Base-by-base conservation (phyloP, 2,113 vertebrate species). In the Cavia porcellus region DNA sequence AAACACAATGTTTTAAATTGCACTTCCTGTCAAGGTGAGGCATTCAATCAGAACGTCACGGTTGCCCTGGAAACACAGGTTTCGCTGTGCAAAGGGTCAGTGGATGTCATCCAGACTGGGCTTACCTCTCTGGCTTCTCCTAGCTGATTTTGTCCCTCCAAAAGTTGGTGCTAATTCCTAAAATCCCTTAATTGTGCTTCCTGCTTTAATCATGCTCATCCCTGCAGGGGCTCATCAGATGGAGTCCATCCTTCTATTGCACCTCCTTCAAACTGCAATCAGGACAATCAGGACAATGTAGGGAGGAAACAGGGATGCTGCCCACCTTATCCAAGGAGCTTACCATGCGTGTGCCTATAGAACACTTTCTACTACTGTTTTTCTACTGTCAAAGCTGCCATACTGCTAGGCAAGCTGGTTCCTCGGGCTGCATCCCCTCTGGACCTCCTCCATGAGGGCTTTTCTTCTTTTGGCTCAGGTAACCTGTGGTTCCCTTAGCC, bases 31-130 rank as follows among this genome's bases (percentile, higher is more conserved):
- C 92, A 95, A 97, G 82, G 89, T 82, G 89, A 86, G 77, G 62
- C 35, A 24, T 79, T 86, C 92, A 95, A 62, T 93, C 89, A 86
- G 91, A 77, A 92, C 50, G 92, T 84, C 87, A 85, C 0, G 25
- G 91, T 97, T 98, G 89, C 96, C 97, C 93, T 89, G 96, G 96
- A 97, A 97, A 97, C 96, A 74, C 74, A 92, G 74, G 68, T 95
- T 96, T 97, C 79, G 94, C 83, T 86, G 62, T 55, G 92, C 96
- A 97, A 96, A 96, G 97, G 89, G 95, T 95, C 91, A 94, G 74
- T 11, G 25, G 80, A 92, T 80, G 80, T 80, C 35, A 45, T 12
- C 19, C 59, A 86, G 93, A 94, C 68, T 80, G 12, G 68, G 38
- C 45, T 83, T 83, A 90, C 89, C 95, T 95, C 68, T 64, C 93